phyloP scores from a whole-genome alignment of 2,888 invertebrate genomes.

The Phalangium opilio region DNA sequence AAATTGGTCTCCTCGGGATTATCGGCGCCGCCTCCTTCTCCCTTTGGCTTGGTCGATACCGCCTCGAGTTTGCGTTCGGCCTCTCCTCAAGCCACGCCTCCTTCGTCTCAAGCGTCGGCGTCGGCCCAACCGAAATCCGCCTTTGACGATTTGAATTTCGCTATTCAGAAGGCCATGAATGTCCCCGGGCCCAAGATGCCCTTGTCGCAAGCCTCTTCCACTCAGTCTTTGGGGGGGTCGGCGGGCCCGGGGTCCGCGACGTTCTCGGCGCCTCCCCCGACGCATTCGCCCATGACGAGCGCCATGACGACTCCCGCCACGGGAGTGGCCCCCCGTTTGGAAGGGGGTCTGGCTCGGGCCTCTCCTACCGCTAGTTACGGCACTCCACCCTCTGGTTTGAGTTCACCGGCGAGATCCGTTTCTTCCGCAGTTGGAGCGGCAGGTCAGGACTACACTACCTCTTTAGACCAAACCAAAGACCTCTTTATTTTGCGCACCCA shows the following conservation, averaged over 20 bases:
- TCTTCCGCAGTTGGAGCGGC: neutral
- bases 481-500: no score
- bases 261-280: neutral
- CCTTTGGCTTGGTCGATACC: conserved; percentile 14
- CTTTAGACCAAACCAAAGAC: no score
- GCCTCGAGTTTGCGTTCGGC: neutral
- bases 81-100: conserved; percentile 5
- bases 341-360: conserved; percentile 4
- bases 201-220: conserved; percentile 4
- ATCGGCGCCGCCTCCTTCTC: conserved; percentile 18
- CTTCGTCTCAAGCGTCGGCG: neutral
- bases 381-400: conserved; percentile 17
- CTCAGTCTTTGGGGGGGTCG: conserved; percentile 5
- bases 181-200: conserved; percentile 5
- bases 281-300: neutral
- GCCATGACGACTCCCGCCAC: conserved; percentile 4
- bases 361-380: conserved; percentile 17
- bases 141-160: conserved; percentile 15
- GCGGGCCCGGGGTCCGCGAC: neutral
- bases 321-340: conserved; percentile 11
- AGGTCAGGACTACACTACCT: no score
- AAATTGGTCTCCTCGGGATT: neutral
- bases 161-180: conserved; percentile 12
- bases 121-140: conserved; percentile 3
- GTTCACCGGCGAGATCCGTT: conserved; percentile 16